phyloP scores from a whole-genome alignment of 1,140 invertebrate species.

The Cylas formicarius region DNA sequence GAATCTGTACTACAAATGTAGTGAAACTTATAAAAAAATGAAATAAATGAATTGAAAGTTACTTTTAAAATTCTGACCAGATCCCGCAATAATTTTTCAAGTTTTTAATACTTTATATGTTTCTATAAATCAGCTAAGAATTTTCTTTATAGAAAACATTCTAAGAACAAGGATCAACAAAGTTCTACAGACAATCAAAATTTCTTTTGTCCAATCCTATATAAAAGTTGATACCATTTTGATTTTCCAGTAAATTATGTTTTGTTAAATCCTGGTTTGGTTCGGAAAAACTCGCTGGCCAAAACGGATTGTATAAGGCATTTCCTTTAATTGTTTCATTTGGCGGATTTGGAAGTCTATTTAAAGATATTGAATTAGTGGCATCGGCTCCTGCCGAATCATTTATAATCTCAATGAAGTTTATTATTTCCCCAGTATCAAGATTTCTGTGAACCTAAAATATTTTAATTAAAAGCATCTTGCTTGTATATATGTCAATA shows the following conservation, averaged over 20 bases:
- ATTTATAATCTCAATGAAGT: slow-evolving; percentile 60
- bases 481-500: slow-evolving; percentile 16
- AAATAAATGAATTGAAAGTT: too few species aligned
- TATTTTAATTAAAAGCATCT: not conserved
- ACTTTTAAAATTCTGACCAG: too few species aligned
- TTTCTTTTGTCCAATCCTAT: not conserved
- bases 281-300: slow-evolving; percentile 71
- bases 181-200: too few species aligned
- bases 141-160: too few species aligned
- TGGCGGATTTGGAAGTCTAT: slow-evolving; percentile 52
- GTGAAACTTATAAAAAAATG: too few species aligned
- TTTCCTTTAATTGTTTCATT: slow-evolving; percentile 59
- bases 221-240: not conserved
- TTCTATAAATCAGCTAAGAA: too few species aligned
- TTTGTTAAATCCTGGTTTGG: slow-evolving; percentile 33
- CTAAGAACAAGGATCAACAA: too few species aligned
- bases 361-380: slow-evolving; percentile 70
- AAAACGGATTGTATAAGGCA: slow-evolving; percentile 68
- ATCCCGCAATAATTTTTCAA: too few species aligned
- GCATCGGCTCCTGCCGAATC: slow-evolving; percentile 56
- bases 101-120: too few species aligned
- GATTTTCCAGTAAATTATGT: slow-evolving; percentile 8
- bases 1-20: too few species aligned
- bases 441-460: slow-evolving; percentile 58
- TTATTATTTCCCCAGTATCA: slow-evolving; percentile 59